These are phyloP conservation scores for Smittia aterrima DNA, from an alignment of 2,888 invertebrate species.

Conservation along the genomic window DNA sequence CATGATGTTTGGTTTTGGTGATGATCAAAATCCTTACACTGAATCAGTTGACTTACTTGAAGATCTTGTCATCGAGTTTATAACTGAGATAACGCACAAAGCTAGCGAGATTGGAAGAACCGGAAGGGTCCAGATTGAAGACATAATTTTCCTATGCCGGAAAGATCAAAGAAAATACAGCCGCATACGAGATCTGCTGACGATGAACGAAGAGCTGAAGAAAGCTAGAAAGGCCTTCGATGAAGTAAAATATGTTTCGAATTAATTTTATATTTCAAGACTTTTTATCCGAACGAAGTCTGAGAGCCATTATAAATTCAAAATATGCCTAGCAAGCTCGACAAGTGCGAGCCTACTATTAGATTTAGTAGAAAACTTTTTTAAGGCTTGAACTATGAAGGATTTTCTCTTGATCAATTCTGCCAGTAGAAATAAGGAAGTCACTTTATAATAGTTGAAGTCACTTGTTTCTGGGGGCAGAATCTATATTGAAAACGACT, in stretches of 20 bases:
- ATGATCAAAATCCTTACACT: slow-evolving; percentile 98
- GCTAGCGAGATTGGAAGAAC: slow-evolving; percentile 5
- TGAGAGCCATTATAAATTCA: too few species aligned
- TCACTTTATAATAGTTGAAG: too few species aligned
- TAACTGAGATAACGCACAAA: slow-evolving; percentile 88
- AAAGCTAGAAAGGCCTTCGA: slow-evolving; percentile 99
- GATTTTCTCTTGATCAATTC: too few species aligned
- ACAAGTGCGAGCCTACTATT: too few species aligned
- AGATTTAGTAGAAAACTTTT: too few species aligned
- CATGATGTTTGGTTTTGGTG: slow-evolving; percentile 99
- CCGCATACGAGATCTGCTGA: slow-evolving; percentile 91
- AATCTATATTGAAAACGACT: too few species aligned
- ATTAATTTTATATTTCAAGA: not conserved
- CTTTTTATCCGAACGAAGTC: too few species aligned
- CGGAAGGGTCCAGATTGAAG: slow-evolving; percentile 84
- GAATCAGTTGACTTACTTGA: slow-evolving; percentile 97
- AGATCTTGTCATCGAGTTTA: slow-evolving; percentile 96
- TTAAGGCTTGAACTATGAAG: too few species aligned
- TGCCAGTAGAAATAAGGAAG: too few species aligned
- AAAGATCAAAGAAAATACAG: slow-evolving; percentile 97
- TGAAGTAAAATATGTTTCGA: slow-evolving; percentile 86
- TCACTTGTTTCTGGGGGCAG: too few species aligned
- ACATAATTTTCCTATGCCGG: slow-evolving; percentile 92
- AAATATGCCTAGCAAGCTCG: too few species aligned
- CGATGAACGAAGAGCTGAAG: slow-evolving; percentile 98